phyloP scores from a whole-genome alignment of 2,888 invertebrate genomes.

The Piscicola geometra region DNA sequence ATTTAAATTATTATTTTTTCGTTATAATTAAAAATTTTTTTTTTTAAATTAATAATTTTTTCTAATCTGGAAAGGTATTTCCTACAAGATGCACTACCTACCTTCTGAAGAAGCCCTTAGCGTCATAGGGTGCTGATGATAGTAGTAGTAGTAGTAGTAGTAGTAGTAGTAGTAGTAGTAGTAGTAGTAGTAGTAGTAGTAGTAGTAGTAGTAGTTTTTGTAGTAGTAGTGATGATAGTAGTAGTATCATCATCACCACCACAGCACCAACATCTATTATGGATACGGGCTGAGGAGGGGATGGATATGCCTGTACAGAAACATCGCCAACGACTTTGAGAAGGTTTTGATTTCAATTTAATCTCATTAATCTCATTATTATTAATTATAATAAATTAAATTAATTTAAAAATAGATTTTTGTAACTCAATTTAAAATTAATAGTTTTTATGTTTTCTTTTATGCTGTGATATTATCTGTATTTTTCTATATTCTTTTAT shows the following conservation, averaged over 20 bases:
- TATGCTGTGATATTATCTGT: no score
- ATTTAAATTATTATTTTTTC: no score
- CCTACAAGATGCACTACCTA: no score
- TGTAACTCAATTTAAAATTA: no score
- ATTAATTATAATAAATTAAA: neutral
- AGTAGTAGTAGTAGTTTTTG: neutral
- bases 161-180: neutral
- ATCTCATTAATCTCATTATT: neutral
- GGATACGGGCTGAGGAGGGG: neutral
- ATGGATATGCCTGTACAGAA: neutral
- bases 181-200: neutral
- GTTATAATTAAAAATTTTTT: no score
- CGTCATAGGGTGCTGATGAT: neutral
- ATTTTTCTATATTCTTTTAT: no score
- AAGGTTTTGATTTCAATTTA: neutral
- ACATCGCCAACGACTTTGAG: neutral
- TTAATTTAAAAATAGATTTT: neutral
- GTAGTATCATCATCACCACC: neutral
- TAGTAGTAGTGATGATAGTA: neutral
- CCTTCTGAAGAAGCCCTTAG: no score
- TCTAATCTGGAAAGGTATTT: no score
- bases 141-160: neutral
- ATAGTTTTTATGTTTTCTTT: no score
- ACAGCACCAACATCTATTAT: slow-evolving; percentile 1
- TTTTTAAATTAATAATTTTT: no score